Evolutionary conservation across 2,113 vertebrate species (phyloP).

Genomic region (Vidua macroura): DNA sequence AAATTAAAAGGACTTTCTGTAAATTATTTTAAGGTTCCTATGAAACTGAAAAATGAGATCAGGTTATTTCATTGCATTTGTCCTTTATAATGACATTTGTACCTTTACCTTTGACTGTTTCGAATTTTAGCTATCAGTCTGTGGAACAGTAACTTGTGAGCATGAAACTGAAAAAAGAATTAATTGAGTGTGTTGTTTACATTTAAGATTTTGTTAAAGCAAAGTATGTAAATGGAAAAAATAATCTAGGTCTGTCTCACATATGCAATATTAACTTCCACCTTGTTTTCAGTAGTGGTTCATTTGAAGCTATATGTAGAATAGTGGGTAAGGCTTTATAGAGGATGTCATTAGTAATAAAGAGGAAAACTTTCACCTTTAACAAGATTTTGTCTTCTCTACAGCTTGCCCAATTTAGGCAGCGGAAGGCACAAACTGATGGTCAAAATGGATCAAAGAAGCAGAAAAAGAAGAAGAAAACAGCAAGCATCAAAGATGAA

Average conservation of each 20-base stretch:
- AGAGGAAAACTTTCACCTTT: conserved; percentile 47
- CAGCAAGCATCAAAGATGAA: conserved; percentile 72
- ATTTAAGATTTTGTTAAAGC: neutral
- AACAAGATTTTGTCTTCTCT: conserved; percentile 52
- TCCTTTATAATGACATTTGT: neutral
- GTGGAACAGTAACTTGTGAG: neutral
- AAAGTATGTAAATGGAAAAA: neutral
- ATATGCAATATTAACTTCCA: neutral
- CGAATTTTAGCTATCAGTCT: neutral
- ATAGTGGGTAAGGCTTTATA: neutral
- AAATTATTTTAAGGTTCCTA: neutral
- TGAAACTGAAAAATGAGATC: neutral
- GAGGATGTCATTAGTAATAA: conserved; percentile 18
- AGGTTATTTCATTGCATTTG: neutral
- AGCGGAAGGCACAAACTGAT: conserved; percentile 88
- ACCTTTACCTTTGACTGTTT: neutral
- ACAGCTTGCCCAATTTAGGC: conserved; percentile 93
- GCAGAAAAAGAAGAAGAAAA: conserved; percentile 87
- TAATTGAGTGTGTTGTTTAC: neutral
- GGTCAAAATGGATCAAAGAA: conserved; percentile 83
- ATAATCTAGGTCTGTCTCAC: neutral
- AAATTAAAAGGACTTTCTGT: neutral
- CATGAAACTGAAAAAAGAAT: neutral
- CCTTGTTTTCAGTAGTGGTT: conserved; percentile 15
- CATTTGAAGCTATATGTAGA: conserved; percentile 2